These are phyloP conservation scores for Belonocnema kinseyi DNA, from an alignment of 1,140 invertebrate genomes.

Conservation along the genomic window DNA sequence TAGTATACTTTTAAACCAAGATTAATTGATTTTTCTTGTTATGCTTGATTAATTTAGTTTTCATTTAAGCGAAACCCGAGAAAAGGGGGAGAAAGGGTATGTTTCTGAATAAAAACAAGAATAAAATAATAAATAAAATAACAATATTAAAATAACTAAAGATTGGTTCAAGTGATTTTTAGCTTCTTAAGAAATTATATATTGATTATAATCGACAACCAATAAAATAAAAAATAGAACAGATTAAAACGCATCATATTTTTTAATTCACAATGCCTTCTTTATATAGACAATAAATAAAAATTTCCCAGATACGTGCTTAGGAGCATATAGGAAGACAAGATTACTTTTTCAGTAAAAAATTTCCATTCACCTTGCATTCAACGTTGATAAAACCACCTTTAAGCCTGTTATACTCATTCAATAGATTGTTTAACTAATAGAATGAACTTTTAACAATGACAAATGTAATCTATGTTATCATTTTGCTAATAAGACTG, in stretches of 20 bases:
- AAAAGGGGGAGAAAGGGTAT: no score
- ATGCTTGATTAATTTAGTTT: no score
- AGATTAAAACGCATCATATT: no score
- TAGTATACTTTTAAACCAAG: no score
- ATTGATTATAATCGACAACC: not conserved
- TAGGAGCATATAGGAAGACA: not conserved
- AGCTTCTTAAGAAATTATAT: slow-evolving; percentile 7
- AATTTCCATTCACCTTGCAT: slow-evolving; percentile 23
- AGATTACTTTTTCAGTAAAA: slow-evolving; percentile 7
- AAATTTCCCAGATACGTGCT: no score
- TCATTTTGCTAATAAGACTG: not conserved
- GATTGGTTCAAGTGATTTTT: not conserved
- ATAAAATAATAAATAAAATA: no score
- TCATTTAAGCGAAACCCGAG: no score
- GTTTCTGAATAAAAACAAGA: no score
- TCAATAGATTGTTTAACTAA: slow-evolving; percentile 2
- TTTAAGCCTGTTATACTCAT: slow-evolving; percentile 15
- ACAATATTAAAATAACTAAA: not conserved
- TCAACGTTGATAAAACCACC: slow-evolving; percentile 5
- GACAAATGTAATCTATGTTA: slow-evolving; percentile 2
- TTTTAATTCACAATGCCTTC: not conserved
- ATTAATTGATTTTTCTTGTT: no score
- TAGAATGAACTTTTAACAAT: slow-evolving; percentile 12
- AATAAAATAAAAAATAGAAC: not conserved
- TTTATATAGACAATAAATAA: not conserved